Evolutionary conservation across 2,888 invertebrate species (phyloP), one percentile per base, ranked within the genome.

Genomic region (Hoplodrina ambigua): DNA sequence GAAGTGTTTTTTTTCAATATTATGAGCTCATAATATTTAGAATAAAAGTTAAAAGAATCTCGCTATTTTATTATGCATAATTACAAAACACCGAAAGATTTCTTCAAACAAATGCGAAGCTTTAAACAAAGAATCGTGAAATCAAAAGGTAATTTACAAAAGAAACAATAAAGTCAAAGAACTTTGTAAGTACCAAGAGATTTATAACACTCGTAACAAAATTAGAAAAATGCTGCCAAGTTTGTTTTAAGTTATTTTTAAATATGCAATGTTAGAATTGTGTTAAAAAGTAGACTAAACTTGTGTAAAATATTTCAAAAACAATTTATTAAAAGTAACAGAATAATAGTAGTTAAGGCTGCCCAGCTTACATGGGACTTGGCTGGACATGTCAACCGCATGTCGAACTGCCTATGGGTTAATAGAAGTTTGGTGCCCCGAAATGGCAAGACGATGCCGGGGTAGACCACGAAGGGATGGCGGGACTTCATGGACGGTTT

Each of bases 161-260:
- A 75, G 49, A 74, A 82, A 69, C 60, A 57, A 44, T 60, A 46
- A 55, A 62, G 57, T 61, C 52, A 37, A 53, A 66, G 59, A 74
- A 75, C 75, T 78, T 78, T 81, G 69, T 50, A 58, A 74, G 65
- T 49, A 56, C 71, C 60, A 69, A 78, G 69, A 82, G 81, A 85
- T 88, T 87, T 85, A 84, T 85, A 83, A 78, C 75, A 70, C 62
- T 72, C 62, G 63, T 71, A 74, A 75, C 58, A 75, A 80, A 83
- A 86, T 85, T 76, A 44, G 19, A 74, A 79, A 78, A 67, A 60
- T 59, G 11, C n/a, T 17, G 5, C 4, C 2, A 44, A 44, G 50
- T 50, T 50, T 17, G 19, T 60, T 56, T 11, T 6, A 17, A 44
- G 25, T 63, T 73, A 52, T 56, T 50, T 71, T 63, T 74, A 64